Conservation (phyloP, 2,888 invertebrate species). For the Lithophane ornitopus region DNA sequence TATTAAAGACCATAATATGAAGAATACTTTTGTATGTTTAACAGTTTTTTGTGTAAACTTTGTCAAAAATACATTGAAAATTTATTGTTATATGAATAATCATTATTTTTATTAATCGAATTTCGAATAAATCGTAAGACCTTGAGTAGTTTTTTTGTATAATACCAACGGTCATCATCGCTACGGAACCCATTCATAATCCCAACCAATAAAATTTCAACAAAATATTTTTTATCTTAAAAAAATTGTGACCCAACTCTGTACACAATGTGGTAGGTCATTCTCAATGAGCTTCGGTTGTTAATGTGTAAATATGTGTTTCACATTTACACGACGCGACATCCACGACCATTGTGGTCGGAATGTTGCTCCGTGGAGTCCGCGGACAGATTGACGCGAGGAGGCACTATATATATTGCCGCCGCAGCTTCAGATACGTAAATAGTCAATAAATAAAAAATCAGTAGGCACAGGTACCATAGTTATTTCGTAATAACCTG, state of each 20-base stretch:
- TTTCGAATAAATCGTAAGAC: neutral
- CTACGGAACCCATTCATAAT: slow-evolving; percentile 53
- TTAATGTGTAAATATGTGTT: slow-evolving; percentile 83
- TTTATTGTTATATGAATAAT: too few species aligned
- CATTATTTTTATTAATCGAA: neutral
- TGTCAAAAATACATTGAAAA: neutral
- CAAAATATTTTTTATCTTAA: slow-evolving; percentile 62
- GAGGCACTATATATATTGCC: slow-evolving; percentile 36
- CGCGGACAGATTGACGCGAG: slow-evolving; percentile 10
- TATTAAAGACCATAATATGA: too few species aligned
- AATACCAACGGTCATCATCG: neutral
- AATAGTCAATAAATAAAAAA: neutral
- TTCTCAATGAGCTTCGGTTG: slow-evolving; percentile 78
- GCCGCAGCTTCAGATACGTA: neutral
- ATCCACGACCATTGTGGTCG: slow-evolving; percentile 58
- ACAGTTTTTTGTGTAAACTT: neutral
- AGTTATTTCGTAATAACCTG: neutral
- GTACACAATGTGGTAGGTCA: slow-evolving; percentile 84
- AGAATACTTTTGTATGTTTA: neutral
- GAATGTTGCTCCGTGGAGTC: slow-evolving; percentile 51
- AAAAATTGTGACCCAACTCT: slow-evolving; percentile 76
- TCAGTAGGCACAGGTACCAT: neutral
- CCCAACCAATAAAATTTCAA: slow-evolving; percentile 32
- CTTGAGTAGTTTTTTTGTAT: neutral
- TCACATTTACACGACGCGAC: slow-evolving; percentile 77